These are phyloP conservation scores for Urosaurus nigricauda DNA, from an alignment of 2,797 vertebrate genomes.

Conservation along the genomic window DNA sequence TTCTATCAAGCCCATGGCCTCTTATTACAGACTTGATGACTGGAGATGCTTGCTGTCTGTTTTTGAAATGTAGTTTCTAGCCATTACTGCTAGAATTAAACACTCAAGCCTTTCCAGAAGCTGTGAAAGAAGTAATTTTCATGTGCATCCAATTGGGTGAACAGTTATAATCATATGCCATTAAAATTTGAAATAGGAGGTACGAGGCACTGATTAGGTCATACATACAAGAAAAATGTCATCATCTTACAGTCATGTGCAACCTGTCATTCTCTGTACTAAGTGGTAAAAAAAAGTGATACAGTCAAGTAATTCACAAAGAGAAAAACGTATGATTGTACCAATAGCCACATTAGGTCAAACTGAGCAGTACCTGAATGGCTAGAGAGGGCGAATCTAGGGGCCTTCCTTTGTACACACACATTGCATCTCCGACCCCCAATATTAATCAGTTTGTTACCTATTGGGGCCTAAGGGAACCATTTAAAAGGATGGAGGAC, in stretches of 20 bases:
- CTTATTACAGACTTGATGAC: neutral
- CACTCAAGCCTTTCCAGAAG: neutral
- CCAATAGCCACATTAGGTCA: neutral
- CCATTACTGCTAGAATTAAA: neutral
- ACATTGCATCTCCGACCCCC: neutral
- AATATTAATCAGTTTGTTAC: neutral
- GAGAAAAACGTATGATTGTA: neutral
- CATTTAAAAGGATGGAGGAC: neutral
- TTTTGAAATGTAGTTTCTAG: neutral
- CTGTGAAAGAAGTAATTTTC: neutral
- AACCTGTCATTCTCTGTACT: neutral
- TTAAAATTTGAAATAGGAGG: conserved; percentile 15
- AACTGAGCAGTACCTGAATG: neutral
- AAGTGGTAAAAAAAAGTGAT: neutral
- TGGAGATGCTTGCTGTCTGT: neutral
- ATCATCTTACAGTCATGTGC: neutral
- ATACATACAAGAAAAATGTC: neutral
- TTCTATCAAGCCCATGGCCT: neutral
- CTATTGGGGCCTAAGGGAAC: neutral
- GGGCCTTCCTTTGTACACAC: neutral
- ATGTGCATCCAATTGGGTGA: conserved; percentile 9
- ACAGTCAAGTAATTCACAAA: neutral
- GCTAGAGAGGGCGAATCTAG: neutral
- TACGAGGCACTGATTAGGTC: conserved; percentile 2
- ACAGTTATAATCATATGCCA: neutral